Percentiles rank a stretch among this genome's conserved stretches.
Evolutionary conservation across 2,888 invertebrate genomes (phyloP).

Genomic region (Apodemia zela): DNA sequence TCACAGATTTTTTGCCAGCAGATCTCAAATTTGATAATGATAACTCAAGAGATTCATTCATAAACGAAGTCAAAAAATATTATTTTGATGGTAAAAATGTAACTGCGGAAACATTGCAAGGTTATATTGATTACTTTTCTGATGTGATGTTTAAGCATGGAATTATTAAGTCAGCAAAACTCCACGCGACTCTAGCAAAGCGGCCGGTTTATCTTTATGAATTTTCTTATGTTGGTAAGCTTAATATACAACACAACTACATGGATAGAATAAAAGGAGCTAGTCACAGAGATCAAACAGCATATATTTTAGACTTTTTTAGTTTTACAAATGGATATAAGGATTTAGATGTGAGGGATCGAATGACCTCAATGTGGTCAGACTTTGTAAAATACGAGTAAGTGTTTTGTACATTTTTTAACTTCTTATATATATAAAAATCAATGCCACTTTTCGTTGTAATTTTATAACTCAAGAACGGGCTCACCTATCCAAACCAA

Average conservation of each 20-base stretch:
- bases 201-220: slow-evolving; percentile 60
- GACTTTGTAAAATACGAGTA: slow-evolving; percentile 65
- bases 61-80: slow-evolving; percentile 45
- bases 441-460: too few relatives aligned
- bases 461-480: too few relatives aligned
- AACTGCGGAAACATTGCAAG: slow-evolving; percentile 44
- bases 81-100: slow-evolving; percentile 59
- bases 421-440: too few relatives aligned
- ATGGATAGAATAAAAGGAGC: slow-evolving; percentile 62
- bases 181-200: slow-evolving; percentile 45
- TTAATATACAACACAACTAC: slow-evolving; percentile 55
- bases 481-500: too few relatives aligned
- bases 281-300: slow-evolving; percentile 66
- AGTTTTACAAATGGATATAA: slow-evolving; percentile 47
- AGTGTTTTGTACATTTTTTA: slow-evolving; percentile 36
- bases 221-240: slow-evolving; percentile 59
- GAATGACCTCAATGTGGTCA: slow-evolving; percentile 65
- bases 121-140: slow-evolving; percentile 63
- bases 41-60: slow-evolving; percentile 42
- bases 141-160: slow-evolving; percentile 67
- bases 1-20: slow-evolving; percentile 60
- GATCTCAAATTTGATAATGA: slow-evolving; percentile 51
- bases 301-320: slow-evolving; percentile 62
- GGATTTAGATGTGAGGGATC: slow-evolving; percentile 59
- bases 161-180: slow-evolving; percentile 59